Percentiles rank a stretch among this genome's conserved stretches.
phyloP scores from a whole-genome alignment of 2,888 invertebrate genomes.

The Cinara cedri region DNA sequence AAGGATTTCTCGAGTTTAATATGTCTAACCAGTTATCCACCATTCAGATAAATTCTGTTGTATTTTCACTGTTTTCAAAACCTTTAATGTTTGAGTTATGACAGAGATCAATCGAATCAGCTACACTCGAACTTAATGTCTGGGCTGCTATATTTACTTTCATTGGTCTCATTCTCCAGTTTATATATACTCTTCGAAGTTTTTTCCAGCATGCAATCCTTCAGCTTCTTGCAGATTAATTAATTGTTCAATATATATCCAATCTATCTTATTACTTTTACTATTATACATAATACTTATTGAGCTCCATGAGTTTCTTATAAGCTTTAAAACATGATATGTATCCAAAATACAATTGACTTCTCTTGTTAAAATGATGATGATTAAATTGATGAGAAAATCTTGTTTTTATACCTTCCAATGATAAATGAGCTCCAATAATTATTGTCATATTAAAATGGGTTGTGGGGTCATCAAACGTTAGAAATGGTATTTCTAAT shows the following conservation, averaged over 20 bases:
- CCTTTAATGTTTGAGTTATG: not conserved
- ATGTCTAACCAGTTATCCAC: not conserved
- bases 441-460: not conserved
- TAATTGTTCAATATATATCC: slow-evolving; percentile 3
- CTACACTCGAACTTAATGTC: slow-evolving; percentile 13
- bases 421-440: not conserved
- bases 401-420: not conserved
- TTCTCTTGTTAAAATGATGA: not conserved
- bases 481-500: not conserved
- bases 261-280: slow-evolving; percentile 8
- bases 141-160: slow-evolving; percentile 19
- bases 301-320: slow-evolving; percentile 11
- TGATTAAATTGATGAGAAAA: not conserved
- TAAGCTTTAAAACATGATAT: slow-evolving; percentile 8
- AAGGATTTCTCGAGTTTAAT: not conserved
- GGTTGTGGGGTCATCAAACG: not conserved
- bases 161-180: not conserved
- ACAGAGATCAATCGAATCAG: slow-evolving; percentile 18
- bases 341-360: slow-evolving; percentile 21
- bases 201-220: slow-evolving; percentile 23
- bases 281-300: not conserved
- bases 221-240: slow-evolving; percentile 3
- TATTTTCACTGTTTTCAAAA: not conserved
- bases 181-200: not conserved
- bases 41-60: not conserved